Evolutionary conservation across 1,140 invertebrate genomes (phyloP).

Genomic region (Thaumatotibia leucotreta): DNA sequence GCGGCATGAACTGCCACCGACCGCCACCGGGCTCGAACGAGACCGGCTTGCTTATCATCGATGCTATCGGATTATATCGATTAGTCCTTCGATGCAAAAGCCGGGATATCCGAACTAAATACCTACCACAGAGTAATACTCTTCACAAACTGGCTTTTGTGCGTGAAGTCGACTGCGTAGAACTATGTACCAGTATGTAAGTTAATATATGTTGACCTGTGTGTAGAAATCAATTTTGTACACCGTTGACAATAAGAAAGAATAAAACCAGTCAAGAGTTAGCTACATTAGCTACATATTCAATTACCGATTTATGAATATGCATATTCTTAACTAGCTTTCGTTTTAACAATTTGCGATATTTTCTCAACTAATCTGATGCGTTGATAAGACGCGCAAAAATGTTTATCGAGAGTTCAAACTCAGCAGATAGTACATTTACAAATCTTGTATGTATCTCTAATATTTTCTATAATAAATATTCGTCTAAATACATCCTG

Average conservation of each 20-base stretch:
- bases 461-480: no score
- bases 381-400: background rate
- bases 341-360: background rate
- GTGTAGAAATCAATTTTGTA: background rate
- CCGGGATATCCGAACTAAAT: background rate
- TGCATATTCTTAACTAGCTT: background rate
- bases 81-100: background rate
- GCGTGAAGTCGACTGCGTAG: background rate
- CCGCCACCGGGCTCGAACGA: background rate
- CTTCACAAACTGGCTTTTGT: background rate
- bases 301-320: background rate
- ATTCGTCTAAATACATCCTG: no score
- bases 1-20: conserved; percentile 30
- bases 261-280: background rate
- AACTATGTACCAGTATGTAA: background rate
- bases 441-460: no score
- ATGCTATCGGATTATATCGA: background rate
- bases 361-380: background rate
- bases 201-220: background rate
- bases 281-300: no score
- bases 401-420: no score
- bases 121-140: background rate
- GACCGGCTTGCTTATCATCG: background rate
- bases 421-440: no score
- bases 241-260: background rate